Base-by-base conservation (phyloP, 2,888 invertebrate genomes). In the Perizoma flavofasciatum region DNA sequence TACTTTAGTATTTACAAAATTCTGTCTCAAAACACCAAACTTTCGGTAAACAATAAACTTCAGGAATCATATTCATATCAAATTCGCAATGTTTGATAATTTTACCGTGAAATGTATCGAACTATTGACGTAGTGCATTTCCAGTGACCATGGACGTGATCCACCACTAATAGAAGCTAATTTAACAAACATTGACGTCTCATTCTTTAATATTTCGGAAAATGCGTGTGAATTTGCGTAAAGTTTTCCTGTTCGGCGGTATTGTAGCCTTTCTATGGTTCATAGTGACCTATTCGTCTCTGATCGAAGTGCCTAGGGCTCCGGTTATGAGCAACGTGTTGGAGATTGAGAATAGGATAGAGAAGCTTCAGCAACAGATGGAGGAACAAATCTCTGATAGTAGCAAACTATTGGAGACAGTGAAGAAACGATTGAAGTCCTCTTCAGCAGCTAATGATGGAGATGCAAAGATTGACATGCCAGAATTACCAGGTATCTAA, bases 221-320 rank as follows among this genome's bases (percentile, higher is more conserved):
- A 74, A 92, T 92, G 92, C 86, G 92, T 69, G 55, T 88, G n/a
- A 88, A 89, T 69, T 62, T 85, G 45, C 79, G 80, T 59, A 89
- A 84, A 77, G 57, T 88, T 44, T 70, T 81, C 5, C 53, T 83
- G 44, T 67, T 79, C 4, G 69, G 79, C 43, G 72, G 74, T 9
- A 59, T 81, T 10, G 59, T 81, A 6, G 63, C 79, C 3, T 63
- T 85, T 52, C 55, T 89, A 56, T 90, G 89, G 86, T 63, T 88
- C 5, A 46, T 89, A 6, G 70, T 83, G 58, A 77, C 82, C 0
- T 87, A 85, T 64, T 79, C 81, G 4, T 82, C 86, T 0, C 58
- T 79, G 46, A 70, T 83, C 66, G 81, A 82, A 34, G 71, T 82
- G 41, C 79, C 83, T 9, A 77, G 65, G 34, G 49, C 63, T 34